Evolutionary conservation across 1,140 invertebrate genomes (phyloP), one percentile per base, ranked within the genome.

Genomic region (Archegozetes longisetosus): DNA sequence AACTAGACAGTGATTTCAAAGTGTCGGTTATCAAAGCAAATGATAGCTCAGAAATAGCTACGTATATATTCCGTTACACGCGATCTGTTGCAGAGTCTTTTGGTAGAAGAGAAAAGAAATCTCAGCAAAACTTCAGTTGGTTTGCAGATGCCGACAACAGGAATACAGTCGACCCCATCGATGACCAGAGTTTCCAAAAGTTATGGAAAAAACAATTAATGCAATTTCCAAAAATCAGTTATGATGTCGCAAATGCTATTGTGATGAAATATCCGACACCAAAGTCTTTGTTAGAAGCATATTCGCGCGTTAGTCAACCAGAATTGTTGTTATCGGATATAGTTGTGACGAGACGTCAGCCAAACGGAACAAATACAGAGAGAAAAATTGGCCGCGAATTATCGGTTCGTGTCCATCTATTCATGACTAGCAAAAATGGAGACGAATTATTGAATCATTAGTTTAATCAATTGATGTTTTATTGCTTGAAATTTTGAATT

Each of bases 221-320:
- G 40, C 54, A 55, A 47, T 55, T 55, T 55, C 54, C 54, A 12
- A 55, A 22, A 17, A 47, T 55, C 2, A 55, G 28, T 13, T 1
- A 23, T 23, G 22, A 46, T 22, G 22, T 23, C 24, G 54, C 54
- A 17, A 32, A 55, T 17, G 22, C 26, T 23, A 55, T 55, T 55
- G 54, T 26, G 13, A 23, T 20, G 14, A 14, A 32, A 40, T 55
- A 40, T 55, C 29, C 29, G 3, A 40, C 17, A 2, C 54, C 54
- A 2, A 13, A 32, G 17, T 13, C 40, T 23, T 46, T 55, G 29
- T 55, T 55, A 12, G 14, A 55, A 22, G 20, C 26, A 46, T 47
- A 40, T 17, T 6, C 6, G 6, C 32, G 32, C 6, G 6, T 9
- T 6, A 9, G 6, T 9, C 6, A 40, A 9, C 32, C 32, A 17